Evolutionary conservation across 1,140 invertebrate genomes (phyloP).

Genomic region (Eueides isabella): DNA sequence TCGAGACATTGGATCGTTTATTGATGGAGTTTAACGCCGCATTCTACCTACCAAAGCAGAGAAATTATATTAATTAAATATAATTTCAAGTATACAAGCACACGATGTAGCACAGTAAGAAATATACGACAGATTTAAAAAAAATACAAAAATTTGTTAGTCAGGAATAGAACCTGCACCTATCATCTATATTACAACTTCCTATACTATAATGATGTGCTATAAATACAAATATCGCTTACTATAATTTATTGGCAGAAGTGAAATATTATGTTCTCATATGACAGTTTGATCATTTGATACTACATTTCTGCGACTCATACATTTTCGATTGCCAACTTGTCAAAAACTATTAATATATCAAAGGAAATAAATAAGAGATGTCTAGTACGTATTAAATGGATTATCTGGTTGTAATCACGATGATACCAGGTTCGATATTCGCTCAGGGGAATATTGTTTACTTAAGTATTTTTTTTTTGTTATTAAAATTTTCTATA

Average conservation of each 20-base stretch:
- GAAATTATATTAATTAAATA: no score
- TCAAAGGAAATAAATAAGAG: slow-evolving; percentile 25
- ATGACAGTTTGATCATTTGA: not conserved
- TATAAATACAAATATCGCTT: not conserved
- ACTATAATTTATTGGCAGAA: slow-evolving; percentile 8
- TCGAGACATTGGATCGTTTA: no score
- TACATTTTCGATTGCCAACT: slow-evolving; percentile 1
- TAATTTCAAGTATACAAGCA: no score
- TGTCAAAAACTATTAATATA: not conserved
- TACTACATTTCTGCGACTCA: not conserved
- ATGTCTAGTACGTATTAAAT: slow-evolving; percentile 5
- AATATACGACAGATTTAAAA: no score
- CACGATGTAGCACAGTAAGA: no score
- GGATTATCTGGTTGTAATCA: not conserved
- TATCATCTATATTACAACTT: not conserved
- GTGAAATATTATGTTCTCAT: not conserved
- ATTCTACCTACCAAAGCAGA: no score
- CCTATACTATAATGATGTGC: not conserved
- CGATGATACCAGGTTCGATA: not conserved
- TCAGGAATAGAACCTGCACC: not conserved
- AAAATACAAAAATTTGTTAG: not conserved
- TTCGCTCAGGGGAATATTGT: no score
- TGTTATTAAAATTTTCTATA: no score
- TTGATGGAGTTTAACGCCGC: no score
- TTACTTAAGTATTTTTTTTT: no score